Conservation (phyloP, 2,888 invertebrate genomes). For the Podabrus alpinus region DNA sequence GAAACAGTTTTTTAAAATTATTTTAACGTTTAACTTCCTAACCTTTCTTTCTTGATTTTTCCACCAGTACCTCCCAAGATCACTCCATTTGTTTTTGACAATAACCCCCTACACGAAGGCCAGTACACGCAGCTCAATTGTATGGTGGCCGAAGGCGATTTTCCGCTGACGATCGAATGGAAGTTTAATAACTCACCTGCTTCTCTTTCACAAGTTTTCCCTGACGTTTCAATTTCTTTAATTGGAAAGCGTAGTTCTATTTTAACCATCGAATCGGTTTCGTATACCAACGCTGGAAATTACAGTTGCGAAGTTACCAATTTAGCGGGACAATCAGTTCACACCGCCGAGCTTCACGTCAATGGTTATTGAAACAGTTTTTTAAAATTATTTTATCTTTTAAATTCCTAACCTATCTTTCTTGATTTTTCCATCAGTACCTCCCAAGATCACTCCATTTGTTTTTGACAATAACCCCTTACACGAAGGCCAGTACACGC, state of each 20-base stretch:
- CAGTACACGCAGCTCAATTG: constrained; percentile 58
- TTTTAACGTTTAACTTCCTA: too few species aligned
- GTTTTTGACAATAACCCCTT: constrained; percentile 75
- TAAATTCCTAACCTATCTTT: too few species aligned
- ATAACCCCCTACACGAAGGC: constrained; percentile 62
- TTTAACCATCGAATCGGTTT: constrained; percentile 68
- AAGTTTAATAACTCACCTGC: constrained; percentile 53
- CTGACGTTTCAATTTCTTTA: constrained; percentile 44
- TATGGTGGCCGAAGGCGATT: constrained; percentile 71
- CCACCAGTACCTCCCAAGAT: constrained; percentile 79
- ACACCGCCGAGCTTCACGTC: constrained; percentile 33
- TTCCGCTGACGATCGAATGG: constrained; percentile 71
- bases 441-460: constrained; percentile 78
- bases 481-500: constrained; percentile 48
- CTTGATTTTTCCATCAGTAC: constrained; percentile 62
- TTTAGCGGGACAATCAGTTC: constrained; percentile 44
- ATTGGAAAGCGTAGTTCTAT: constrained; percentile 58
- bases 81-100: constrained; percentile 76
- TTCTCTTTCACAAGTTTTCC: constrained; percentile 31
- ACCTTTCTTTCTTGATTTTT: too few species aligned
- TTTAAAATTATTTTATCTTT: too few species aligned
- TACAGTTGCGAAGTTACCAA: constrained; percentile 72
- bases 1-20: too few species aligned
- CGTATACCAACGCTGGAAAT: constrained; percentile 71
- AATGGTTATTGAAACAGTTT: too few species aligned